Conservation (phyloP, 2,113 vertebrate species). For the Protomyctophum bolini region DNA sequence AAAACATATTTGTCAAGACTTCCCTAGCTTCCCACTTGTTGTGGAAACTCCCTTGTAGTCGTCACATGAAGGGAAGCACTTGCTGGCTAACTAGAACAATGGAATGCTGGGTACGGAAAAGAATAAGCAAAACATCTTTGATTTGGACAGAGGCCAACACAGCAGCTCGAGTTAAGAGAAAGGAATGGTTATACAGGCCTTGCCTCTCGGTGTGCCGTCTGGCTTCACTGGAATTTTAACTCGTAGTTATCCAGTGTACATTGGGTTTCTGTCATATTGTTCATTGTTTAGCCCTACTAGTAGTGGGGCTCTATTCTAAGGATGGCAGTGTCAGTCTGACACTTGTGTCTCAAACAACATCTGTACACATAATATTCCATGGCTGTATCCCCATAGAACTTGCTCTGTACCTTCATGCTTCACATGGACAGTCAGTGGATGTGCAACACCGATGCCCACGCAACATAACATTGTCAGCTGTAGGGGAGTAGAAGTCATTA, state of each 20-base stretch:
- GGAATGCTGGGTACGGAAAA: constrained; percentile 60
- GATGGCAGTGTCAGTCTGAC: too few relatives aligned
- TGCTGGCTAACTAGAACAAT: constrained; percentile 52
- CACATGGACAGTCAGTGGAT: too few relatives aligned
- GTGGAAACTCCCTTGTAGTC: constrained; percentile 24
- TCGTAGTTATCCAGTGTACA: constrained; percentile 29
- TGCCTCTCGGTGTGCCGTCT: constrained; percentile 52
- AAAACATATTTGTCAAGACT: background rate
- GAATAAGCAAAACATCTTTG: constrained; percentile 49
- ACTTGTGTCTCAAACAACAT: too few relatives aligned
- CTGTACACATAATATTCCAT: too few relatives aligned
- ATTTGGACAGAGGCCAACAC: constrained; percentile 65
- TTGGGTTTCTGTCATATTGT: background rate
- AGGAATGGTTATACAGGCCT: constrained; percentile 42
- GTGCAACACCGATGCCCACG: too few relatives aligned
- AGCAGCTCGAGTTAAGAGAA: constrained; percentile 48
- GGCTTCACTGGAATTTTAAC: constrained; percentile 63
- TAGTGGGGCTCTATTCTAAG: too few relatives aligned
- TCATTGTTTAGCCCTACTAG: background rate
- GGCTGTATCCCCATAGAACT: too few relatives aligned
- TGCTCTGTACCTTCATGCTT: too few relatives aligned
- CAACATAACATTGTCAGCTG: too few relatives aligned
- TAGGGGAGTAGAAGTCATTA: too few relatives aligned
- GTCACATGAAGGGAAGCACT: constrained; percentile 54
- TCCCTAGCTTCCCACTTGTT: background rate